These are phyloP conservation scores for Pholis gunnellus DNA, from an alignment of 2,113 vertebrate species.

Conservation along the genomic window DNA sequence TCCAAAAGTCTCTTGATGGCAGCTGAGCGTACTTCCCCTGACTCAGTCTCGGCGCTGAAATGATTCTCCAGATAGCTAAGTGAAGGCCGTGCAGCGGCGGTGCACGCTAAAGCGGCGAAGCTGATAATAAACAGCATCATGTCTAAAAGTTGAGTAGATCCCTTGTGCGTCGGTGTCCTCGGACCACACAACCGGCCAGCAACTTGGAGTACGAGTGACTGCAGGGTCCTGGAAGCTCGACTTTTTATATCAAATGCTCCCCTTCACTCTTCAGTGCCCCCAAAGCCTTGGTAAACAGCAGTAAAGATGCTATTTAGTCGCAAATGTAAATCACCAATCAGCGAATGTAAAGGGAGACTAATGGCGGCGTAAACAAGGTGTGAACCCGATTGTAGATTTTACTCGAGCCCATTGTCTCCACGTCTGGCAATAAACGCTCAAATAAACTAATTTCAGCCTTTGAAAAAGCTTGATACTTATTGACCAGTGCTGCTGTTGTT, in stretches of 20 bases:
- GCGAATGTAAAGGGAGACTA: slow-evolving; percentile 86
- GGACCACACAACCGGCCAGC: slow-evolving; percentile 24
- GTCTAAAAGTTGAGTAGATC: slow-evolving; percentile 10
- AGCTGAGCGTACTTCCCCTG: slow-evolving; percentile 77
- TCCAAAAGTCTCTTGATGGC: slow-evolving; percentile 90
- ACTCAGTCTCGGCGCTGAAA: slow-evolving; percentile 47
- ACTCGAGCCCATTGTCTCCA: slow-evolving; percentile 59
- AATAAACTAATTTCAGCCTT: slow-evolving; percentile 59
- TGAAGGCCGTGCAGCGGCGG: slow-evolving; percentile 65
- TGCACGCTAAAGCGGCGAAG: slow-evolving; percentile 48
- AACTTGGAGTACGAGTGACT: slow-evolving; percentile 64
- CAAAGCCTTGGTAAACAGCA: slow-evolving; percentile 77
- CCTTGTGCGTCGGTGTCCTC: slow-evolving; percentile 26
- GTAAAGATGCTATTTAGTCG: slow-evolving; percentile 85
- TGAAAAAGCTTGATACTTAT: background rate
- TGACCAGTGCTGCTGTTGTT: background rate
- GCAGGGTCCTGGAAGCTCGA: slow-evolving; percentile 26
- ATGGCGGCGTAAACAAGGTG: slow-evolving; percentile 91
- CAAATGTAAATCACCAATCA: slow-evolving; percentile 90
- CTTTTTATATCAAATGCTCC: slow-evolving; percentile 84
- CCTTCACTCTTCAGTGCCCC: slow-evolving; percentile 40
- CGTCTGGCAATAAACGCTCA: slow-evolving; percentile 70
- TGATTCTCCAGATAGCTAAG: slow-evolving; percentile 57
- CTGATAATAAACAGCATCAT: slow-evolving; percentile 68
- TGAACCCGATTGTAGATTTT: slow-evolving; percentile 76